Base-by-base conservation (phyloP, 2,797 vertebrate genomes). In the Chelidonichthys spinosus region DNA sequence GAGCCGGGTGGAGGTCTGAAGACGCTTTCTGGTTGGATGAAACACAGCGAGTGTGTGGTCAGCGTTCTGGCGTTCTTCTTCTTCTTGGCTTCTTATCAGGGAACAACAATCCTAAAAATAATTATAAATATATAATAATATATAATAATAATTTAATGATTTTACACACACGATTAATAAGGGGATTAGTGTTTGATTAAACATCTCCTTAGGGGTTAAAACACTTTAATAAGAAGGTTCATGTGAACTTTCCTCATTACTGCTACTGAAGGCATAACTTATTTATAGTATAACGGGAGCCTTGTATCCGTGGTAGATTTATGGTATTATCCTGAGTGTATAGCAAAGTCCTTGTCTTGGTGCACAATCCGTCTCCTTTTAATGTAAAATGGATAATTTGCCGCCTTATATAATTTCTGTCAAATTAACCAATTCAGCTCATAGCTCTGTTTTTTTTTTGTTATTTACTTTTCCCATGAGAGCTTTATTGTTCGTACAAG, bases 371-470 rank as follows among this genome's bases (percentile, higher is more conserved):
- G 47, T 77, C 69, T 54, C 69, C 47, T 76, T 79, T 74, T 69
- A 54, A 39, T 70, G 63, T 69, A 60, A 77, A 81, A 69, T 39
- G 25, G 56, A 67, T 78, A 13, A 78, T 53, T 78, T 39, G 15
- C 7, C 1, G 0, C 7, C 42, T 78, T 68, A 63, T 77, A 59
- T 83, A 46, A 74, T 69, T 25, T 78, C 58, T 64, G 79, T 83
- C 47, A 69, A 72, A 79, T 82, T 82, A 25, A 73, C 59, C 47
- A 73, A 79, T 83, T 83, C 65, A 77, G 61, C 63, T 73, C 56
- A 54, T 13, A 73, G 70, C 74, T 69, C 50, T 35, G 36, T 25
- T 25, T 25, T 25, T 25, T 25, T 25, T 25, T 25, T 25, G 25
- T 25, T 25, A 25, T 25, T 25, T 25, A 25, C 25, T 25, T 25